Evolutionary conservation across 2,888 invertebrate species (phyloP).

Genomic region (Himalopsyche japonica): DNA sequence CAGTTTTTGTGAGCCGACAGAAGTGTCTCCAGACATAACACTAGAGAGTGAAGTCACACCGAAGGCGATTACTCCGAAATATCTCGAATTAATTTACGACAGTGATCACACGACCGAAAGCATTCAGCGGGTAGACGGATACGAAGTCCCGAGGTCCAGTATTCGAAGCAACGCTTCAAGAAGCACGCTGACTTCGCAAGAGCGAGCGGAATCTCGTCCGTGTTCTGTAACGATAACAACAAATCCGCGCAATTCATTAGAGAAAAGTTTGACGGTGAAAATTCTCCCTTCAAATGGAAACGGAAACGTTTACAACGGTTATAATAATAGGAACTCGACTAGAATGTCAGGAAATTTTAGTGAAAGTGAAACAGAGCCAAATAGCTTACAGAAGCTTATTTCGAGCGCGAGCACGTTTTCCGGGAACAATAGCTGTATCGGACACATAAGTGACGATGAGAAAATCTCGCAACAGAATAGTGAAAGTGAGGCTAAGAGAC

Average conservation of each 20-base stretch:
- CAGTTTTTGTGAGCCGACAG: neutral
- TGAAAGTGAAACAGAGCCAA: neutral
- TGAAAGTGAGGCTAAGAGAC: slow-evolving; percentile 27
- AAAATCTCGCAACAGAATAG: slow-evolving; percentile 13
- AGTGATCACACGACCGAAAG: slow-evolving; percentile 52
- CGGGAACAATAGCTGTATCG: slow-evolving; percentile 8
- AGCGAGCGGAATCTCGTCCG: neutral
- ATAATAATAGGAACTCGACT: slow-evolving; percentile 7
- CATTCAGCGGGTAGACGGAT: slow-evolving; percentile 56
- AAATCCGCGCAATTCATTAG: slow-evolving; percentile 10
- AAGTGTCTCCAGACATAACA: slow-evolving; percentile 33
- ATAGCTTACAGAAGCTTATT: neutral
- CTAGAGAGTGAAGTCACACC: slow-evolving; percentile 39
- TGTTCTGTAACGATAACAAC: slow-evolving; percentile 8
- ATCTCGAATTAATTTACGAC: slow-evolving; percentile 69
- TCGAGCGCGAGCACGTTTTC: slow-evolving; percentile 12
- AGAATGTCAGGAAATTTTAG: slow-evolving; percentile 7
- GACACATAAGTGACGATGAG: slow-evolving; percentile 32
- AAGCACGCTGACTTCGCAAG: slow-evolving; percentile 6
- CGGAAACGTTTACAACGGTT: neutral
- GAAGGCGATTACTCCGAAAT: slow-evolving; percentile 57
- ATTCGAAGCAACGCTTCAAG: slow-evolving; percentile 32
- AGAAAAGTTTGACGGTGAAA: slow-evolving; percentile 20
- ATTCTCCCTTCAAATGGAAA: slow-evolving; percentile 12
- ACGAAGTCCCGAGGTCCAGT: slow-evolving; percentile 63